Conservation (phyloP, 1,140 invertebrate species). For the Antheraea mylitta region DNA sequence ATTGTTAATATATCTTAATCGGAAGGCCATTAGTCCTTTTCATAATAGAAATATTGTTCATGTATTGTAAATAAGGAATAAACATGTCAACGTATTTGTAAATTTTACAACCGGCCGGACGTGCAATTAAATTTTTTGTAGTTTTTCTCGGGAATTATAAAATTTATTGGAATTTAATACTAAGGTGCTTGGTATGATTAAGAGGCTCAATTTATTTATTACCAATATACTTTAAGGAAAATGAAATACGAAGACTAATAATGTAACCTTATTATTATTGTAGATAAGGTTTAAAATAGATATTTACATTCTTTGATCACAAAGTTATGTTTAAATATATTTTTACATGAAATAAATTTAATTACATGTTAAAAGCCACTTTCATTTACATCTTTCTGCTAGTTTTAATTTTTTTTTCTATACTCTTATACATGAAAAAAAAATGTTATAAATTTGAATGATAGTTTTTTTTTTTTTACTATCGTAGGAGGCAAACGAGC, state of each 20-base stretch:
- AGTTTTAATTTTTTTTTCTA: too few species aligned
- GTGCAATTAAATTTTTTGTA: constrained; percentile 63
- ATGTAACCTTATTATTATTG: constrained; percentile 19
- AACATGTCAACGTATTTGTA: constrained; percentile 41
- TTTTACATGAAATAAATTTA: constrained; percentile 21
- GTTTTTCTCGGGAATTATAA: constrained; percentile 31
- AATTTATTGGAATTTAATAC: constrained; percentile 33
- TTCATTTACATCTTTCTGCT: neutral
- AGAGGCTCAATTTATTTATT: constrained; percentile 51
- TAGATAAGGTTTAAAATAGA: neutral
- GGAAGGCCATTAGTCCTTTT: neutral
- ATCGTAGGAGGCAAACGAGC: too few species aligned
- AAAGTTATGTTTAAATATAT: constrained; percentile 17
- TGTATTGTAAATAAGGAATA: constrained; percentile 41
- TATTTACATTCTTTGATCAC: neutral
- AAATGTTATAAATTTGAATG: too few species aligned
- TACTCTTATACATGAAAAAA: too few species aligned
- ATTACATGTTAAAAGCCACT: neutral
- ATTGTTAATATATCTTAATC: constrained; percentile 5
- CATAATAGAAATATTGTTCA: constrained; percentile 2
- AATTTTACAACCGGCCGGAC: constrained; percentile 64
- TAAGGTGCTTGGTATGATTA: constrained; percentile 37
- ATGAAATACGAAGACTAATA: neutral
- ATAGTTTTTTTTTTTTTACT: too few species aligned
- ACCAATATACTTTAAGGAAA: constrained; percentile 11